Percentiles rank a stretch among this genome's conserved stretches.
Conservation (phyloP, 2,888 invertebrate genomes). For the Hirudinaria manillensis region DNA sequence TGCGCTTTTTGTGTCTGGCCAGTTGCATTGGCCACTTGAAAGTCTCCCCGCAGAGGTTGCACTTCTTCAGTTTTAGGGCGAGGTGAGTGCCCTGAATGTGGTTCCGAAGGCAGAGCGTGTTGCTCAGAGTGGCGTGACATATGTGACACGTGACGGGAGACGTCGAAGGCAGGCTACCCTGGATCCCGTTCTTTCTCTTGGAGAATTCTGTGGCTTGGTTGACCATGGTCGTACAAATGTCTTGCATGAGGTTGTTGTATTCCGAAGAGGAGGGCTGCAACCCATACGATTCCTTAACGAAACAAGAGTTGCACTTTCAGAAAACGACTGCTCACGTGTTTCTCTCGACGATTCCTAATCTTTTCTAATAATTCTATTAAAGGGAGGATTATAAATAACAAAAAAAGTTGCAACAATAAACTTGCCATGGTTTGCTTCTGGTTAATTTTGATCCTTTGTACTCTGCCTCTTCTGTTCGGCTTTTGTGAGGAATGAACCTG, state of each 20-base stretch:
- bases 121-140: slow-evolving; percentile 34
- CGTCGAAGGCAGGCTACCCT: not conserved
- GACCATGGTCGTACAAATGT: slow-evolving; percentile 30
- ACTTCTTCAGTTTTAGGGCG: slow-evolving; percentile 32
- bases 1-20: slow-evolving; percentile 35
- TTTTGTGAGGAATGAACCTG: not conserved
- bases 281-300: slow-evolving; percentile 1
- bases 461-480: not conserved
- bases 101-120: slow-evolving; percentile 30
- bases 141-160: slow-evolving; percentile 31
- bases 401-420: no score
- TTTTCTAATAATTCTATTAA: no score
- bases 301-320: not conserved
- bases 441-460: not conserved
- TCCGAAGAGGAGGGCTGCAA: not conserved
- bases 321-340: no score
- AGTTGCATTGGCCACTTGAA: slow-evolving; percentile 37
- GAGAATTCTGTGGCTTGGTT: slow-evolving; percentile 27
- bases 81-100: slow-evolving; percentile 37
- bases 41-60: slow-evolving; percentile 36
- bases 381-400: no score
- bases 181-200: not conserved
- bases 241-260: slow-evolving; percentile 29
- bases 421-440: not conserved
- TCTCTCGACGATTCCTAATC: no score